These are phyloP conservation scores for Molanna angustata DNA, from an alignment of 2,888 invertebrate species.

Conservation along the genomic window DNA sequence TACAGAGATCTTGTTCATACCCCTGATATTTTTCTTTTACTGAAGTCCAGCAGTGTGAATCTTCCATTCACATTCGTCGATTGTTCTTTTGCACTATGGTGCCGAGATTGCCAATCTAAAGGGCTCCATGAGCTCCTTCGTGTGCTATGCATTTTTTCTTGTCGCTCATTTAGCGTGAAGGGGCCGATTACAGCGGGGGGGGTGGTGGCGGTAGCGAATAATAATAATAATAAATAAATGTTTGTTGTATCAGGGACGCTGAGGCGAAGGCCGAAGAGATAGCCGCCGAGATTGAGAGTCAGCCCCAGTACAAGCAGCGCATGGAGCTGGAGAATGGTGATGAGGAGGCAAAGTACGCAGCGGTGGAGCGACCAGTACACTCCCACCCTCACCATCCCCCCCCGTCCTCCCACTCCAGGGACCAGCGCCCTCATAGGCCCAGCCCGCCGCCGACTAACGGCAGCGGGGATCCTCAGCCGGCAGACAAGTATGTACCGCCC, in stretches of 20 bases:
- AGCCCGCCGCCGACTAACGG: slow-evolving; percentile 28
- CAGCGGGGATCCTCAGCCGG: slow-evolving; percentile 36
- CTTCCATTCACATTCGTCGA: too few relatives aligned
- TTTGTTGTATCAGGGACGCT: slow-evolving; percentile 52
- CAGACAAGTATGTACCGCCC: slow-evolving; percentile 74
- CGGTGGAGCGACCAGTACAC: slow-evolving; percentile 66
- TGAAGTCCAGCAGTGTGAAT: too few relatives aligned
- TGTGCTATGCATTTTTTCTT: too few relatives aligned
- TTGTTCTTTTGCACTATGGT: too few relatives aligned
- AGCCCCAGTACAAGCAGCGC: slow-evolving; percentile 76
- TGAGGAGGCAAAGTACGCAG: slow-evolving; percentile 84
- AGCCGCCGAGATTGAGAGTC: slow-evolving; percentile 90
- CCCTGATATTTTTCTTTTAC: too few relatives aligned
- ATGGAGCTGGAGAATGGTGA: slow-evolving; percentile 90
- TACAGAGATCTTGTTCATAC: too few relatives aligned
- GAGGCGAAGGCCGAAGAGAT: slow-evolving; percentile 87
- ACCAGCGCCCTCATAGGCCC: slow-evolving; percentile 32
- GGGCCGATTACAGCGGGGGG: too few relatives aligned
- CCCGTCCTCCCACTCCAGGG: slow-evolving; percentile 40
- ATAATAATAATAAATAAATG: not conserved
- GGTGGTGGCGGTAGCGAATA: too few relatives aligned
- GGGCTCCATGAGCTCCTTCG: too few relatives aligned
- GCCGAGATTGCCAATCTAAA: too few relatives aligned
- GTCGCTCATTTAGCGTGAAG: too few relatives aligned
- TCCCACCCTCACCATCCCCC: slow-evolving; percentile 26